Conservation (phyloP, 2,797 vertebrate species). For the Sphenopsis melanotis region DNA sequence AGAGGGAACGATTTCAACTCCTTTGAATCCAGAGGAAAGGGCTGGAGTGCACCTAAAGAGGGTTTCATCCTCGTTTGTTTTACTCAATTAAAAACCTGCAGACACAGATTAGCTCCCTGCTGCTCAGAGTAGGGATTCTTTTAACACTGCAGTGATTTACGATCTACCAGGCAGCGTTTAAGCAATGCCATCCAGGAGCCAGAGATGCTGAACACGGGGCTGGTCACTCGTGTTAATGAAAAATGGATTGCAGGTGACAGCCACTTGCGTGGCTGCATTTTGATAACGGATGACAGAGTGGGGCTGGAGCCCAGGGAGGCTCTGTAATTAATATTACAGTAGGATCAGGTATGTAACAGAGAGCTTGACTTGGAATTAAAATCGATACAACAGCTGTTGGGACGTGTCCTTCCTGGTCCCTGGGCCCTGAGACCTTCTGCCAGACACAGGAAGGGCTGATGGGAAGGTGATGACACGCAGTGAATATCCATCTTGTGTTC, state of each 20-base stretch:
- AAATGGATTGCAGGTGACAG: constrained; percentile 42
- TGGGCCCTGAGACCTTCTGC: constrained; percentile 11
- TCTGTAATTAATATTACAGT: constrained; percentile 58
- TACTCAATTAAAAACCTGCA: constrained; percentile 66
- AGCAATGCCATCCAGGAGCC: constrained; percentile 24
- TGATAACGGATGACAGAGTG: constrained; percentile 29
- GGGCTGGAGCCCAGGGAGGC: not conserved
- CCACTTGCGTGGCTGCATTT: constrained; percentile 15
- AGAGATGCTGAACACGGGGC: constrained; percentile 24
- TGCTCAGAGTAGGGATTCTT: constrained; percentile 9
- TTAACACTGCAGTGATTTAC: constrained; percentile 58
- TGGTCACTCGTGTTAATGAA: constrained; percentile 57
- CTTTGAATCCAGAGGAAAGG: constrained; percentile 14
- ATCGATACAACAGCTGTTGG: constrained; percentile 42
- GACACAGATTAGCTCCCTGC: constrained; percentile 57
- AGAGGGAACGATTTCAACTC: not conserved
- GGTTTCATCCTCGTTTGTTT: constrained; percentile 54
- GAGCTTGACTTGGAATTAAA: constrained; percentile 24
- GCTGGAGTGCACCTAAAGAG: constrained; percentile 18
- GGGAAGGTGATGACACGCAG: constrained; percentile 20
- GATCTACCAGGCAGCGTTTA: constrained; percentile 43
- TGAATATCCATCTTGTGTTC: constrained; percentile 50
- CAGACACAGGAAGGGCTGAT: constrained; percentile 15
- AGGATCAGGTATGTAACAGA: not conserved
- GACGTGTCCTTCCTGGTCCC: constrained; percentile 34